Evolutionary conservation across 1,140 invertebrate genomes (phyloP).

Genomic region (Tyrophagus putrescentiae): DNA sequence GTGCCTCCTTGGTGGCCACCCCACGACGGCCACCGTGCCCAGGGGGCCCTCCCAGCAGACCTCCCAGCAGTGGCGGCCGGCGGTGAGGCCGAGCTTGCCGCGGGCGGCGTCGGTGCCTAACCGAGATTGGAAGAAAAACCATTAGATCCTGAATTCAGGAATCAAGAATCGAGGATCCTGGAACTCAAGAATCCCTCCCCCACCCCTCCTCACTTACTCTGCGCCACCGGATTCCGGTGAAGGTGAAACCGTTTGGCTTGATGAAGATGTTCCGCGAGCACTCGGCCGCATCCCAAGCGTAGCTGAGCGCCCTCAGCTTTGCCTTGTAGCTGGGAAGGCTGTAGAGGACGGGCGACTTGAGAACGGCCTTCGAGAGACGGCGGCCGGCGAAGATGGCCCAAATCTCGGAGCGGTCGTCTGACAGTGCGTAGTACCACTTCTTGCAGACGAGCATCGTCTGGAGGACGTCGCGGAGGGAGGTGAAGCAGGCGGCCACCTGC

Average conservation of each 20-base stretch:
- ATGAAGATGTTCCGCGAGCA: slow-evolving; percentile 93
- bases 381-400: slow-evolving; percentile 80
- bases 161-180: not conserved
- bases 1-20: slow-evolving; percentile 91
- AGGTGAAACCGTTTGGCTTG: slow-evolving; percentile 89
- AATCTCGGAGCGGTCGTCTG: slow-evolving; percentile 85
- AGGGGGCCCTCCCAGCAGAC: slow-evolving; percentile 97
- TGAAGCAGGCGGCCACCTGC: slow-evolving; percentile 71
- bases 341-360: slow-evolving; percentile 78
- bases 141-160: not conserved
- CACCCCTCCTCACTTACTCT: slow-evolving; percentile 44
- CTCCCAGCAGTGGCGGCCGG: slow-evolving; percentile 92
- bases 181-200: not conserved
- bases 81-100: slow-evolving; percentile 78
- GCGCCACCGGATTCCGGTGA: slow-evolving; percentile 96
- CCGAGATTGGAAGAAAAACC: not conserved
- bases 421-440: slow-evolving; percentile 75
- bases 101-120: slow-evolving; percentile 70
- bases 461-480: slow-evolving; percentile 65
- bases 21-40: slow-evolving; percentile 84
- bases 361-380: slow-evolving; percentile 71
- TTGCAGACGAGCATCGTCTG: slow-evolving; percentile 85
- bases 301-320: slow-evolving; percentile 81
- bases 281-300: slow-evolving; percentile 94
- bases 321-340: slow-evolving; percentile 79